Evolutionary conservation across 2,888 invertebrate species (phyloP).

Genomic region (Diarsia mendica): DNA sequence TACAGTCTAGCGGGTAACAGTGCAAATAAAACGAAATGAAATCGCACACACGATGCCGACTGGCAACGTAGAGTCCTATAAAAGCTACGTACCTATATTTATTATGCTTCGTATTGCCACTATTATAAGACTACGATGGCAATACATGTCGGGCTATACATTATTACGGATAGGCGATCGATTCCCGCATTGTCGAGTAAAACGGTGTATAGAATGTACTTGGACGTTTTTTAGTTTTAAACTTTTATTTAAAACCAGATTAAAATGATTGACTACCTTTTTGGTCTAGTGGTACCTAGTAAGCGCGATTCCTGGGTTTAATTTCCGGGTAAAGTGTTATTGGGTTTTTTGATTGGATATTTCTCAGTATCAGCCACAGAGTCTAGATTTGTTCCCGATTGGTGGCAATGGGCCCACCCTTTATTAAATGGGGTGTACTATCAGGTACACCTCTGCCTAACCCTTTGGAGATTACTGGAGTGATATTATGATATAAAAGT

Average conservation of each 20-base stretch:
- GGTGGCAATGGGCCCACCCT: too few relatives aligned
- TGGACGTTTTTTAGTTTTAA: background rate
- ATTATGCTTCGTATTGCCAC: constrained; percentile 70
- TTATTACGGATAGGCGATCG: constrained; percentile 72
- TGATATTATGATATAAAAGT: too few relatives aligned
- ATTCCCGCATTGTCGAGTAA: constrained; percentile 38
- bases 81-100: constrained; percentile 68
- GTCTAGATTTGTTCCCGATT: too few relatives aligned
- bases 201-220: constrained; percentile 8
- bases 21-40: constrained; percentile 81
- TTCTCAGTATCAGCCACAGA: too few relatives aligned
- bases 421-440: too few relatives aligned
- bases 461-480: too few relatives aligned
- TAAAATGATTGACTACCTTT: background rate
- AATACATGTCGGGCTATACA: constrained; percentile 73
- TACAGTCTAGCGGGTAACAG: constrained; percentile 73
- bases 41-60: constrained; percentile 73
- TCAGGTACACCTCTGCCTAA: too few relatives aligned
- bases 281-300: too few relatives aligned
- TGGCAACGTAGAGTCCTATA: constrained; percentile 68
- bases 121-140: constrained; percentile 75
- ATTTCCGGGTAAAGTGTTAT: too few relatives aligned
- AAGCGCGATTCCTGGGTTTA: too few relatives aligned
- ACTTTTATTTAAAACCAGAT: background rate
- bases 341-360: too few relatives aligned